Evolutionary conservation across 2,113 vertebrate species (phyloP), one percentile per base, ranked within the genome.

Genomic region (Ailuropoda melanoleuca): DNA sequence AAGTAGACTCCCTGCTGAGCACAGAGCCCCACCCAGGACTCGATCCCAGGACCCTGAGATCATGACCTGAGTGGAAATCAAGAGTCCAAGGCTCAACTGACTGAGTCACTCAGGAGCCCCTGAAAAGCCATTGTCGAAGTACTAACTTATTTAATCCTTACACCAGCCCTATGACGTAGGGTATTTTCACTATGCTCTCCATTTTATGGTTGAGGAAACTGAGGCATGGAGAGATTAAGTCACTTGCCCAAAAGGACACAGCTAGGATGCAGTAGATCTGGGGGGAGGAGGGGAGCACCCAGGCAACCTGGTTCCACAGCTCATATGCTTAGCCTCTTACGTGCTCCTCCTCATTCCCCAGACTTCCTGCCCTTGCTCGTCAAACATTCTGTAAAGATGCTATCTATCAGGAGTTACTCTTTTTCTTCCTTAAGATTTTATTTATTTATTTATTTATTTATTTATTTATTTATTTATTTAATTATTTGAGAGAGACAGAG

Each of bases 351-450:
- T 77, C 11, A 15, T 23, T 88, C 37, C 14, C 11, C 46, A 72
- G 0, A 12, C 39, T 75, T 10, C 39, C 23, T 18, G 74, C 43
- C 12, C 31, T 70, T 2, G 0, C 37, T 74, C 37, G 3, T 0
- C 46, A 39, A 50, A 23, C 13, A 55, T 17, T 74, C 58, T 39
- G 8, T 34, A 86, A 55, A 37, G 26, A 29, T n/a, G 21, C 78
- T n/a, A 3, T n/a, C 29, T 53, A 53, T 53, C 26, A 8, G 55
- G 12, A 43, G 11, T 46, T 43, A 3, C 37, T n/a, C 43, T 89
- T 56, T 48, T 64, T 62, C 43, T 62, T 62, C 15, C 6, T 64
- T 64, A 62, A 62, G 5, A 64, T 31, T 31, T 64, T 64, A 31
- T 64, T 31, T 64, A 29, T 62, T 29, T 62, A 29, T 29, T 62